These are phyloP conservation scores for Chelon auratus DNA, from an alignment of 2,797 vertebrate genomes.

Conservation along the genomic window DNA sequence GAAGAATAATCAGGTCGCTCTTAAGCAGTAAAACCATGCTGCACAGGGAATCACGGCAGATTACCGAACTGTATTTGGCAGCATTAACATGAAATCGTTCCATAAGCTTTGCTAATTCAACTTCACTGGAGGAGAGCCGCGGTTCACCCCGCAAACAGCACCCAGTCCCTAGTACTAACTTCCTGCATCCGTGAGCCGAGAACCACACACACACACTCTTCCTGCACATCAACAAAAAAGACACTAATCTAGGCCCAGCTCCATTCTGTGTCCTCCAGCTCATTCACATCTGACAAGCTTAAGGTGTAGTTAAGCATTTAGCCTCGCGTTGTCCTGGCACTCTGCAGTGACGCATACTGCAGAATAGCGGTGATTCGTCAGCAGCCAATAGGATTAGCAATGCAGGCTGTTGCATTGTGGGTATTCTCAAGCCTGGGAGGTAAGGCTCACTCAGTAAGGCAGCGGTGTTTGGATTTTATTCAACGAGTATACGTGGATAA, in stretches of 20 bases:
- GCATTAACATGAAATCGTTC: conserved; percentile 81
- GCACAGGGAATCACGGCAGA: conserved; percentile 74
- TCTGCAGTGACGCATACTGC: conserved; percentile 68
- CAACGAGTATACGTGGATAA: conserved; percentile 38
- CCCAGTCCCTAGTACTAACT: conserved; percentile 26
- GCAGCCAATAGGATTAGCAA: conserved; percentile 75
- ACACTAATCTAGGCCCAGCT: conserved; percentile 38
- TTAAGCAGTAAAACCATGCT: conserved; percentile 66
- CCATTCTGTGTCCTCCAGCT: conserved; percentile 55
- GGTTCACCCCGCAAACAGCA: conserved; percentile 44
- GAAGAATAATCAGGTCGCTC: conserved; percentile 72
- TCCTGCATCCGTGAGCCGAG: conserved; percentile 14
- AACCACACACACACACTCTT: background rate
- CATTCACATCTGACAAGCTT: conserved; percentile 74
- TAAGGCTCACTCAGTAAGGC: conserved; percentile 40
- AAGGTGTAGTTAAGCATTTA: conserved; percentile 72
- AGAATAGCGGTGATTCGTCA: conserved; percentile 66
- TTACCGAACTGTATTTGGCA: conserved; percentile 79
- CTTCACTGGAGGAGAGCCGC: conserved; percentile 47
- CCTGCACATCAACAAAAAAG: conserved; percentile 17
- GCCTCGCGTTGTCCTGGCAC: conserved; percentile 56
- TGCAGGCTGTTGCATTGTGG: conserved; percentile 70
- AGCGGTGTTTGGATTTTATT: conserved; percentile 57
- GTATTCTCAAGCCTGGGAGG: conserved; percentile 62
- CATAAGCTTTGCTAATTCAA: conserved; percentile 79